Percentiles rank a stretch among this genome's conserved stretches.
Conservation (phyloP, 2,888 invertebrate species). For the Itoplectis maculator region DNA sequence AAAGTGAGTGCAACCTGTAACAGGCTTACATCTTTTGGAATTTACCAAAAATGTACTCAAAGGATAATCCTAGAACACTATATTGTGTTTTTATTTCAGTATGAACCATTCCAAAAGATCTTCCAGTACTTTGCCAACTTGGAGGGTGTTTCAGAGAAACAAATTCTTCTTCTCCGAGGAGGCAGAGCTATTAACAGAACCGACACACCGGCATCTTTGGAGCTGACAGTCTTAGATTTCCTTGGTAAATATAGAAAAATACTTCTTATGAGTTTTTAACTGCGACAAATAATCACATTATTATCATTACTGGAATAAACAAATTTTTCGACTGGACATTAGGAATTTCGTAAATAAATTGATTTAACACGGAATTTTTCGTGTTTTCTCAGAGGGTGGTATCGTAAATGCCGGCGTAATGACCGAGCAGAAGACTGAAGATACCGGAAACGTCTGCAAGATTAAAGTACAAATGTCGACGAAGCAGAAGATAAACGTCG, state of each 20-base stretch:
- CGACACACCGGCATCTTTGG: constrained; percentile 67
- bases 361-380: not conserved
- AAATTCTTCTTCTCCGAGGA: constrained; percentile 51
- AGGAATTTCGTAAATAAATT: not conserved
- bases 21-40: not conserved
- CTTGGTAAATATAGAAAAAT: constrained; percentile 53
- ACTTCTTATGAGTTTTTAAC: not conserved
- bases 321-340: not conserved
- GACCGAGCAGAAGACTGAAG: constrained; percentile 10
- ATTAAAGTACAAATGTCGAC: constrained; percentile 68
- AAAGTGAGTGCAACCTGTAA: constrained; percentile 46
- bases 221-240: constrained; percentile 64
- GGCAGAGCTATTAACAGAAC: constrained; percentile 38
- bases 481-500: constrained; percentile 62
- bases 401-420: constrained; percentile 28
- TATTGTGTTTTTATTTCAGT: constrained; percentile 48
- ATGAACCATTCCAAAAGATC: constrained; percentile 64
- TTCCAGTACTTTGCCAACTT: constrained; percentile 62
- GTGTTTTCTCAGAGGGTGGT: constrained; percentile 56
- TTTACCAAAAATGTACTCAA: not conserved
- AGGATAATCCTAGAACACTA: not conserved
- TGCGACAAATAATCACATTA: not conserved
- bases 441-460: constrained; percentile 53
- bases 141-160: constrained; percentile 61
- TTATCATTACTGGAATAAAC: not conserved